phyloP scores from a whole-genome alignment of 2,113 vertebrate genomes.

The Anguilla japonica region DNA sequence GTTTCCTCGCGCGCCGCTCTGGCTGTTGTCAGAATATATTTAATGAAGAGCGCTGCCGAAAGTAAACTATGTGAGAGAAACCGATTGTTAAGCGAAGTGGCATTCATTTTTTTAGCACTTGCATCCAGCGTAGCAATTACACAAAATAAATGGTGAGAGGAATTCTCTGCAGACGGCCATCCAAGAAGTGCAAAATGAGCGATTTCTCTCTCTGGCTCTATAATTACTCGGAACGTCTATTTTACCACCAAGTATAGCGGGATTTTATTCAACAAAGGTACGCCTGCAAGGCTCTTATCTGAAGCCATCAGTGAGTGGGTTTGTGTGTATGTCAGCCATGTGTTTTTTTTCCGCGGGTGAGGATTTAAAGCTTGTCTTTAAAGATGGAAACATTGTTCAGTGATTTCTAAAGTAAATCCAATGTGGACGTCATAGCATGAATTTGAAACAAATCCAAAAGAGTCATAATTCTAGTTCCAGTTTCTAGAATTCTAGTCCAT shows the following conservation, averaged over 20 bases:
- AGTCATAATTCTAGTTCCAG: neutral
- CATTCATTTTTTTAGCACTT: constrained; percentile 59
- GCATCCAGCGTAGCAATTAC: constrained; percentile 67
- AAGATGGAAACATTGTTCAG: neutral
- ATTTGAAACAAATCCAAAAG: neutral
- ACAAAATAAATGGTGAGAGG: constrained; percentile 65
- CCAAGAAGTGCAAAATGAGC: constrained; percentile 50
- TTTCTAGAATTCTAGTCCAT: neutral
- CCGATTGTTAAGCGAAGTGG: constrained; percentile 63
- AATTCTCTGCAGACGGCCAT: constrained; percentile 57
- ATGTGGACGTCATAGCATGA: neutral
- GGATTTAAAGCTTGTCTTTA: neutral
- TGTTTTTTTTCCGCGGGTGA: neutral
- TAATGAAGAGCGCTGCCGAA: constrained; percentile 70
- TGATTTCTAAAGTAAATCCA: neutral
- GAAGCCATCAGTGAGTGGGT: neutral
- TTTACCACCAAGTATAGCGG: constrained; percentile 27
- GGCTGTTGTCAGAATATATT: constrained; percentile 41
- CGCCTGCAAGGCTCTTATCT: neutral
- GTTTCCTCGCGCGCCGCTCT: constrained; percentile 55
- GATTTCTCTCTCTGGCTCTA: constrained; percentile 56
- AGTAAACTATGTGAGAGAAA: constrained; percentile 51
- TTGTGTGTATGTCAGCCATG: neutral
- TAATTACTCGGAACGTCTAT: constrained; percentile 53
- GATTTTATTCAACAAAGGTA: constrained; percentile 32